Evolutionary conservation across 2,113 vertebrate genomes (phyloP).

Genomic region (Equus przewalskii): DNA sequence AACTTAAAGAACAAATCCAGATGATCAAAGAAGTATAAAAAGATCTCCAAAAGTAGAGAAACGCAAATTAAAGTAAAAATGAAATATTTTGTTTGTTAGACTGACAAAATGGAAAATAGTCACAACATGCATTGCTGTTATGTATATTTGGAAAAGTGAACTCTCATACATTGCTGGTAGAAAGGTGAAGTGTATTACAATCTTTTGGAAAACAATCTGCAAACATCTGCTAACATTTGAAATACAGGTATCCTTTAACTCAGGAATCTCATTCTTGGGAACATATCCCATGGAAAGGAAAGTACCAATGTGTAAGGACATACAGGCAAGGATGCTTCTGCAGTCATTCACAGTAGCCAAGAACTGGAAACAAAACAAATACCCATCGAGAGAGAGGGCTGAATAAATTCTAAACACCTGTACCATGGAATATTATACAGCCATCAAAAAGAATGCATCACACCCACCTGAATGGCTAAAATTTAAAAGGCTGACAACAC

Average conservation of each 20-base stretch:
- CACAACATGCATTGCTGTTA: neutral
- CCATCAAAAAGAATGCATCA: neutral
- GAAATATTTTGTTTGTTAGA: neutral
- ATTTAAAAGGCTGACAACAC: neutral
- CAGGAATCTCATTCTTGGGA: neutral
- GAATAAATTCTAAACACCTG: neutral
- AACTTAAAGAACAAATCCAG: constrained; percentile 32
- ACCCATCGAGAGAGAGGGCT: neutral
- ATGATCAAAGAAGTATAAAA: neutral
- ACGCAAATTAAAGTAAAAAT: constrained; percentile 34
- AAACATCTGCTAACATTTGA: neutral
- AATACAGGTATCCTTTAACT: neutral
- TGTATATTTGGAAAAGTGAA: neutral
- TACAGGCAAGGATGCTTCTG: neutral
- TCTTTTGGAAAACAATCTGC: neutral
- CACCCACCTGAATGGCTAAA: neutral
- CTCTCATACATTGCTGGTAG: neutral
- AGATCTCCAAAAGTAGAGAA: neutral
- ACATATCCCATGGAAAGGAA: neutral
- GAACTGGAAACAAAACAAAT: neutral
- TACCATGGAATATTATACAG: neutral
- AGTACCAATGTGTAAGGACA: neutral
- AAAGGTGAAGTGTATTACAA: neutral
- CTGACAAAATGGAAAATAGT: neutral
- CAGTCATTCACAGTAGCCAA: neutral